Conservation (phyloP, 2,888 invertebrate genomes). For the Zelleria hepariella region DNA sequence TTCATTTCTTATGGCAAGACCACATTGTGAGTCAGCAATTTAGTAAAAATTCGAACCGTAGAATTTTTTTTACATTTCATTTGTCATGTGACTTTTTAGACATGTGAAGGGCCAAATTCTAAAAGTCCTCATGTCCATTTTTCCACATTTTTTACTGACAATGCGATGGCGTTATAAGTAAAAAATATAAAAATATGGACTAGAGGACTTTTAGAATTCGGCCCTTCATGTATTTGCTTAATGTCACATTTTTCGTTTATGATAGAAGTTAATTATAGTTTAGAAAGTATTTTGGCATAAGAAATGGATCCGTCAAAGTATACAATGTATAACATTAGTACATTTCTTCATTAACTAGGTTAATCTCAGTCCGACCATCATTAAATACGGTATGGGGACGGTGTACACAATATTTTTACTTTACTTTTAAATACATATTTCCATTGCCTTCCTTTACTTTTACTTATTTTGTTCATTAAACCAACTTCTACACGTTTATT, state of each 20-base stretch:
- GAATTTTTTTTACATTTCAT: no score
- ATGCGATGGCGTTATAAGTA: no score
- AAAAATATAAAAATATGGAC: no score
- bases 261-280: not conserved
- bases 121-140: no score
- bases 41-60: no score
- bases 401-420: constrained; percentile 6
- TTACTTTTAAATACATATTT: not conserved
- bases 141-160: no score
- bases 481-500: constrained; percentile 32
- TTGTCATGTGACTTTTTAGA: no score
- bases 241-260: no score
- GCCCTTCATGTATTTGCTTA: no score
- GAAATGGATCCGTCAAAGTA: not conserved
- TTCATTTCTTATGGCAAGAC: not conserved
- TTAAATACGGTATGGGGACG: constrained; percentile 12
- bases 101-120: no score
- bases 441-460: not conserved
- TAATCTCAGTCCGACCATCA: constrained; percentile 10
- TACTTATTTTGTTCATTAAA: constrained; percentile 5
- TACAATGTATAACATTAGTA: not conserved
- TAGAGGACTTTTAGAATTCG: no score
- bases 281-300: not conserved
- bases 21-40: not conserved
- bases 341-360: not conserved